Percentiles rank a stretch among this genome's conserved stretches.
phyloP scores from a whole-genome alignment of 2,113 vertebrate genomes.

The Podilymbus podiceps region DNA sequence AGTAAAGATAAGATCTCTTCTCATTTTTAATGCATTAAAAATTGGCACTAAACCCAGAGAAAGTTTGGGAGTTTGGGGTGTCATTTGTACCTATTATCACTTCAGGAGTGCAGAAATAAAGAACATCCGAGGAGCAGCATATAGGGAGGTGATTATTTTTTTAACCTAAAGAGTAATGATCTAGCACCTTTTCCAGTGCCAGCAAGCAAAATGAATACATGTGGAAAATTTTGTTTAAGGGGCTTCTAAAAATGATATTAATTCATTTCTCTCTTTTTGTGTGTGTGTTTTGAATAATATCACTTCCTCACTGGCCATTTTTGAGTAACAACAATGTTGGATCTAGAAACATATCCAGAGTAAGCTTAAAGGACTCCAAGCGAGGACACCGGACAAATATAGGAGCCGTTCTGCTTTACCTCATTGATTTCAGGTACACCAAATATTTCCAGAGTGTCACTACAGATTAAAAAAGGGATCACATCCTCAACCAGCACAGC shows the following conservation, averaged over 20 bases:
- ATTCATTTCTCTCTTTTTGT: neutral
- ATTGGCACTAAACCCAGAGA: neutral
- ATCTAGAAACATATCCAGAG: neutral
- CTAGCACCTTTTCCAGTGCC: neutral
- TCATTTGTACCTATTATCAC: neutral
- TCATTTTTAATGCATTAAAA: neutral
- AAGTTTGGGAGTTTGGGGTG: neutral
- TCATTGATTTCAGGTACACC: neutral
- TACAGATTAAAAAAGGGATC: neutral
- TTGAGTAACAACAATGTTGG: neutral
- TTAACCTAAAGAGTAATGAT: neutral
- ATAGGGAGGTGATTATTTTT: neutral
- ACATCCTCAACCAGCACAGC: neutral
- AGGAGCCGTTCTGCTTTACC: neutral
- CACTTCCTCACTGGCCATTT: neutral
- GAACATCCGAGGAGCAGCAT: neutral
- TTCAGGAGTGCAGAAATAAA: neutral
- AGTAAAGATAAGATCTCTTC: neutral
- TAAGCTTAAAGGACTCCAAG: neutral
- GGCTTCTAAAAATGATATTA: neutral
- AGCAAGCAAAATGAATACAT: neutral
- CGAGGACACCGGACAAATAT: neutral
- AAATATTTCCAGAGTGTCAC: neutral
- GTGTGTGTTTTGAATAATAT: neutral
- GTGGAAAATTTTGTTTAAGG: neutral